A percentile compares a stretch with the other conserved stretches of the same genome.
Conservation (phyloP, 2,888 invertebrate genomes). For the Ornithoptera priamus region DNA sequence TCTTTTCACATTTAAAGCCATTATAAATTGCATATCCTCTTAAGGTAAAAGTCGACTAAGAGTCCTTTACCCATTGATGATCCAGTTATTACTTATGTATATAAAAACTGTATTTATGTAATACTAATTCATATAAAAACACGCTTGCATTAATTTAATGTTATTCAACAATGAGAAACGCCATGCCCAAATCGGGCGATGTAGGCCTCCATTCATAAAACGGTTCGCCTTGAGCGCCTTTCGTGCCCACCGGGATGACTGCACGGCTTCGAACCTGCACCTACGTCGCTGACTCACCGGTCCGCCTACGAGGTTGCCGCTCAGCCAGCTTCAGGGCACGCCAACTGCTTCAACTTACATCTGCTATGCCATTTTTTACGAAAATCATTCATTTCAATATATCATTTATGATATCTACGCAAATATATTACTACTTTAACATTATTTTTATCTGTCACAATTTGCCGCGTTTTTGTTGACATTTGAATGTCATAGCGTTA, state of each 20-base stretch:
- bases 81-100: too few relatives aligned
- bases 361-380: not conserved
- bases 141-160: not conserved
- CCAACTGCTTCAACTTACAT: conserved; percentile 3
- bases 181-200: conserved; percentile 20
- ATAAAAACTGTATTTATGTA: too few relatives aligned
- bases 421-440: too few relatives aligned
- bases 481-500: not conserved
- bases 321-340: not conserved
- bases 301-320: conserved; percentile 16
- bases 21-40: too few relatives aligned
- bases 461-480: not conserved
- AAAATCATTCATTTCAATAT: not conserved
- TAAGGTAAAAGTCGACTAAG: too few relatives aligned
- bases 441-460: not conserved
- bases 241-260: conserved; percentile 10
- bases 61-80: too few relatives aligned
- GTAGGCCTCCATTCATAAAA: conserved; percentile 29
- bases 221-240: conserved; percentile 25
- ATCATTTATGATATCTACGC: too few relatives aligned
- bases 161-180: conserved; percentile 16
- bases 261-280: conserved; percentile 8
- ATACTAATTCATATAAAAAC: too few relatives aligned
- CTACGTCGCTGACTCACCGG: conserved; percentile 21
- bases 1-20: too few relatives aligned